Percentiles rank a stretch among this genome's conserved stretches.
These are phyloP conservation scores for Pyrocoelia pectoralis DNA, from an alignment of 2,888 invertebrate genomes.

Conservation along the genomic window DNA sequence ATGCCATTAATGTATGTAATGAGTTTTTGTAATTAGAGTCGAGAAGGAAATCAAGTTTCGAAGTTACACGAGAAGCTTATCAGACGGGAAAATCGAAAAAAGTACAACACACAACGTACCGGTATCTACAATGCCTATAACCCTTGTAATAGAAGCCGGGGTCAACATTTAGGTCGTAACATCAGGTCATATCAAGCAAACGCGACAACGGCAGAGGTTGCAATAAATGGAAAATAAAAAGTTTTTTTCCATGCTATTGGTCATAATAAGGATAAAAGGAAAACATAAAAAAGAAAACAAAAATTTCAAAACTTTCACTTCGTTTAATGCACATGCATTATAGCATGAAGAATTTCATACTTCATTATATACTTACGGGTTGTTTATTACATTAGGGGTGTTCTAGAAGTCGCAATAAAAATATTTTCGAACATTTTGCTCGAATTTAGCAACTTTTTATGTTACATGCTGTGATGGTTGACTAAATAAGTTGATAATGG, in stretches of 20 bases:
- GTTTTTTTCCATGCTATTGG: slow-evolving; percentile 34
- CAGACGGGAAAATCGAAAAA: slow-evolving; percentile 25
- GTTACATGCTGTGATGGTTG: no score
- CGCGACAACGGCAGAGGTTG: slow-evolving; percentile 41
- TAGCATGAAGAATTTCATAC: not conserved
- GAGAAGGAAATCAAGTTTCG: slow-evolving; percentile 5
- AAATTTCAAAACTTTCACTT: slow-evolving; percentile 5
- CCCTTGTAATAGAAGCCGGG: slow-evolving; percentile 44
- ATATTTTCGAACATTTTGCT: no score
- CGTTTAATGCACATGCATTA: not conserved
- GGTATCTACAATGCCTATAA: slow-evolving; percentile 45
- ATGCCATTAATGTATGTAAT: slow-evolving; percentile 30
- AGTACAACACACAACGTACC: slow-evolving; percentile 22
- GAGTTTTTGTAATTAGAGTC: slow-evolving; percentile 33
- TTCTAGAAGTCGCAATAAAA: not conserved
- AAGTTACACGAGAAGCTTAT: slow-evolving; percentile 10
- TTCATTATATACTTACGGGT: not conserved
- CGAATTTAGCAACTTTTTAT: no score
- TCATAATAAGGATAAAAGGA: slow-evolving; percentile 25
- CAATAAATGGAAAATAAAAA: slow-evolving; percentile 47
- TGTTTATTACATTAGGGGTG: not conserved
- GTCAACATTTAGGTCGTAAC: slow-evolving; percentile 43
- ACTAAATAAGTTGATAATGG: no score
- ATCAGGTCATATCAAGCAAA: slow-evolving; percentile 43
- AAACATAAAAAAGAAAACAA: slow-evolving; percentile 20